phyloP scores from a whole-genome alignment of 2,113 vertebrate genomes.

The Irena cyanogastra region DNA sequence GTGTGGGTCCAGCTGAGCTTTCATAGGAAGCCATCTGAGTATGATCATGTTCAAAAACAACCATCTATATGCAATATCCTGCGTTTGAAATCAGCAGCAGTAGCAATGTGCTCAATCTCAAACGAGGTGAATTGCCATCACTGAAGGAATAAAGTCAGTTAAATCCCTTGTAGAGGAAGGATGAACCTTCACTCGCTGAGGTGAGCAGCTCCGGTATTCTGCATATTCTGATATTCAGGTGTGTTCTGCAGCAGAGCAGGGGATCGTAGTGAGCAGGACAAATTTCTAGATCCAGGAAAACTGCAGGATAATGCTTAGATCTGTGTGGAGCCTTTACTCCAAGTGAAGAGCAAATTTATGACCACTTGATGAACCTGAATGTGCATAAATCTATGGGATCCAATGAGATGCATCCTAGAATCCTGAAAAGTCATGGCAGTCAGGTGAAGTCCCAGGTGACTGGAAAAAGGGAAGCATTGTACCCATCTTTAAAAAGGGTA shows the following conservation, averaged over 20 bases:
- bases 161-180: not conserved
- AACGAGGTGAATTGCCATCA: not conserved
- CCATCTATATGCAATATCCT: not conserved
- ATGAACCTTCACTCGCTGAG: not conserved
- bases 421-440: not conserved
- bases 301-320: not conserved
- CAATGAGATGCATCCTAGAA: not conserved
- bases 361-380: not conserved
- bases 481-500: not conserved
- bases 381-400: not conserved
- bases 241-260: not conserved
- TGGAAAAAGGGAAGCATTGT: not conserved
- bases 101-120: not conserved
- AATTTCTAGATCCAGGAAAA: not conserved
- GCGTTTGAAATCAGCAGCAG: not conserved
- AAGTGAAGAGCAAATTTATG: not conserved
- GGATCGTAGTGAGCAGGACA: fast-evolving
- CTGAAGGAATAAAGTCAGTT: not conserved
- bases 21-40: not conserved
- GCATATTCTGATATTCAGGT: fast-evolving
- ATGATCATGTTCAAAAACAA: not conserved
- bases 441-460: not conserved
- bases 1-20: not conserved
- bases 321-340: not conserved
- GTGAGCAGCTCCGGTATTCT: fast-evolving